These are phyloP conservation scores for Schizopygopsis pylzovi DNA, from an alignment of 2,797 vertebrate genomes.

Conservation along the genomic window DNA sequence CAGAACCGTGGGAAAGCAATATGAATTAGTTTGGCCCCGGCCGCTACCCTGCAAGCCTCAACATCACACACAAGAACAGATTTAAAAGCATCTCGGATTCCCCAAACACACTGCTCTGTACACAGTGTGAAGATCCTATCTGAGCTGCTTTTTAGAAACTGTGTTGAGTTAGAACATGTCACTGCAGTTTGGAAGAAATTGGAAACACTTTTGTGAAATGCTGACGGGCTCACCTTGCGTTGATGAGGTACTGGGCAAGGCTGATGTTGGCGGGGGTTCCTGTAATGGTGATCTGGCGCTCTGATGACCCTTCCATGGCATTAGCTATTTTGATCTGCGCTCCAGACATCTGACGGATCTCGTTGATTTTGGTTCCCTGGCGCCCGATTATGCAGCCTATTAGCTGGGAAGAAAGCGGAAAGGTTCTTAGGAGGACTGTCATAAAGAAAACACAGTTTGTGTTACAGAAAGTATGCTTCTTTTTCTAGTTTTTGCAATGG, in stretches of 20 bases:
- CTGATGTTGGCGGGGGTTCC: constrained; percentile 98
- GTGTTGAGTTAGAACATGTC: constrained; percentile 10
- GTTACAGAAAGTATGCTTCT: constrained; percentile 7
- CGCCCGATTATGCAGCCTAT: constrained; percentile 99
- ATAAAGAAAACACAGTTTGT: constrained; percentile 48
- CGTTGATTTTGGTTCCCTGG: constrained; percentile 99
- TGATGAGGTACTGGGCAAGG: constrained; percentile 98
- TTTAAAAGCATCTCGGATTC: constrained; percentile 38
- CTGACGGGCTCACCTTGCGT: constrained; percentile 85
- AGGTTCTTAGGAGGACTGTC: constrained; percentile 62
- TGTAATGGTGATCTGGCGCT: constrained; percentile 98
- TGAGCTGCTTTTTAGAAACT: constrained; percentile 19
- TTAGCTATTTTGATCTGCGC: constrained; percentile 99
- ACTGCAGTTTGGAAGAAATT: constrained; percentile 22
- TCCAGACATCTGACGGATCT: constrained; percentile 98
- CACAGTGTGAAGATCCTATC: constrained; percentile 1
- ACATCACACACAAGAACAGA: constrained; percentile 48
- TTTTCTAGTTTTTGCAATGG: background rate
- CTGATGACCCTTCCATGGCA: constrained; percentile 94
- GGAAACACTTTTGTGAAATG: background rate
- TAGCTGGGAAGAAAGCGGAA: constrained; percentile 83
- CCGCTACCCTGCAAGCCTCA: constrained; percentile 54
- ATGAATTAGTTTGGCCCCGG: constrained; percentile 70
- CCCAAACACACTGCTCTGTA: constrained; percentile 1
- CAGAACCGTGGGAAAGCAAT: constrained; percentile 76